Evolutionary conservation across 2,113 vertebrate genomes (phyloP), one percentile per base, ranked within the genome.

Genomic region (Lycocorax pyrrhopterus): DNA sequence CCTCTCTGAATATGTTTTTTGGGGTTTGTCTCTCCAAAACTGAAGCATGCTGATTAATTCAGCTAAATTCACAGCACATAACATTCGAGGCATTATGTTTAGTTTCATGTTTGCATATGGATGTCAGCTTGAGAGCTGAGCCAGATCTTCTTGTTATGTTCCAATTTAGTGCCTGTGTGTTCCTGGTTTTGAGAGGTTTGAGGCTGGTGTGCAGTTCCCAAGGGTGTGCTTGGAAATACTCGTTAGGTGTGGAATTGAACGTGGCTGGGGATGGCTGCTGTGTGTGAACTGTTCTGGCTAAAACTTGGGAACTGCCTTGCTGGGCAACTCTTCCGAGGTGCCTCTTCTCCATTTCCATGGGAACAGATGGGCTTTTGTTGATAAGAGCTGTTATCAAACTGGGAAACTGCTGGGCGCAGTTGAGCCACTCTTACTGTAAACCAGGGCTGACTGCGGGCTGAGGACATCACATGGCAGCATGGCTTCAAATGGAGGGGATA

Each of bases 401-500:
- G 69, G 77, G 78, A 81, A 94, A 68, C 68, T 67, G 91, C 41
- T 0, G 10, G 69, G 55, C 63, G 37, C 21, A 77, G 47, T 93
- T 76, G 80, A 93, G 74, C 79, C 46, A 17, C 68, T 72, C 1
- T 74, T 51, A 12, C 64, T 64, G 67, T 92, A 87, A 63, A 58
- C 1, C 51, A 19, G 41, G 59, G 47, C 92, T 85, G 68, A 32
- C 84, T 94, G 5, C n/a, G 23, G 91, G 33, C 94, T 75, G 63
- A 53, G 88, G 74, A 51, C 81, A 85, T 95, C 90, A 84, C 86
- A 68, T 91, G 92, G 87, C 79, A 82, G 55, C 46, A 7, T 59
- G 85, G 82, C 81, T 92, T 87, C 84, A 89, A 90, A 83, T 77
- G 49, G 29, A 72, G 66, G 11, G 68, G 78, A 87, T 97, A 95